Base-by-base conservation (phyloP, 2,113 vertebrate genomes). In the Phycodurus eques region DNA sequence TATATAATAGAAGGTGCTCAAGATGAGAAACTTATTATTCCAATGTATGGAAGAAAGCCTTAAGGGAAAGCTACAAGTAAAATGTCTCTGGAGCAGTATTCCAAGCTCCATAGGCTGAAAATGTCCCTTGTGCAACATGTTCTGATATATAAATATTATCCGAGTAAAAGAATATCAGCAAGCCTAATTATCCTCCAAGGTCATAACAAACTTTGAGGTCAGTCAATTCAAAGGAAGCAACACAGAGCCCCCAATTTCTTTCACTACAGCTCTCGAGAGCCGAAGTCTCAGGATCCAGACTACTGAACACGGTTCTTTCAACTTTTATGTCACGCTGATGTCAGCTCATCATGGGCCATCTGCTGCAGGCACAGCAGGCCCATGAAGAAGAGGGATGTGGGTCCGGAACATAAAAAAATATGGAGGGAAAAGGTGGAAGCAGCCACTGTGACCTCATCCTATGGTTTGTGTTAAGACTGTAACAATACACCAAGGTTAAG, bases 111-210 rank as follows among this genome's bases (percentile, higher is more conserved):
- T 44, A 1, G 1, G n/a, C 4, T 68, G 65, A 43, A 72, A 79
- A 54, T 67, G 66, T 31, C 67, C 60, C 13, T 51, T 66, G 57
- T 22, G 51, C 64, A 73, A 60, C 68, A 63, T 14, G 15, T 61
- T 61, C 8, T 35, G n/a, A n/a, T n/a, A n/a, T n/a, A n/a, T n/a
- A n/a, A n/a, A n/a, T n/a, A n/a, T n/a, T 74, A 78, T 27, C 57
- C 57, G 53, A 75, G 54, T 70, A 53, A 78, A 68, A 71, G 27
- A 61, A 72, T 42, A 56, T 59, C 31, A 80, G 27, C 43, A 56
- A 72, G 64, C 44, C 49, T 19, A 64, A 77, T 65, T 70, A 39
- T 80, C 62, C 22, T 68, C 53, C 77, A 88, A 86, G 80, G 81
- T 85, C 72, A 61, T 15, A 68, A 72, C 42, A 74, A 19, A 77